Conservation (phyloP, 53 echinoderm and acorn worm species). For the Arbacia lixula region DNA sequence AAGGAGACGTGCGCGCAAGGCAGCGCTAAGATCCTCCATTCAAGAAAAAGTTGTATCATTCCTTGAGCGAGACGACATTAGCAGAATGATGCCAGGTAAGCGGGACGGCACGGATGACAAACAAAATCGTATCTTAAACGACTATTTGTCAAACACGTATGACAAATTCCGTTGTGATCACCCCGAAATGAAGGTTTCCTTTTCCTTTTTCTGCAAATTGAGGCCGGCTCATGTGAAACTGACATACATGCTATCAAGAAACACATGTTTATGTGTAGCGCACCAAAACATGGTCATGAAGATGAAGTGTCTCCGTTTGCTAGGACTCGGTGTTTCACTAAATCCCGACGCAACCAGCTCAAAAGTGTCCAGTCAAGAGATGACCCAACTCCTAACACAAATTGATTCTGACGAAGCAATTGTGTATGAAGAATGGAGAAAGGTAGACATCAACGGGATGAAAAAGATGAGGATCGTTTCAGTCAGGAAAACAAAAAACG, state of each 20-base stretch:
- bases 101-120: too few species aligned
- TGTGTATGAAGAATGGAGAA: conserved; percentile 34
- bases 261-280: conserved; percentile 43
- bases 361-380: conserved; percentile 24
- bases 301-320: conserved; percentile 18
- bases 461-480: conserved; percentile 30
- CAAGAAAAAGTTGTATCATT: too few species aligned
- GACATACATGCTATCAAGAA: conserved; percentile 51
- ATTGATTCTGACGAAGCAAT: conserved; percentile 3
- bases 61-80: too few species aligned
- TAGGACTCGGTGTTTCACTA: conserved; percentile 42
- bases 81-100: too few species aligned
- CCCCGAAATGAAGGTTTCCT: too few species aligned
- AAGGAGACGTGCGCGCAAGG: too few species aligned
- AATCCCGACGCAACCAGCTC: conserved; percentile 40
- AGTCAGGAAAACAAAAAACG: background rate
- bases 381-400: conserved; percentile 9
- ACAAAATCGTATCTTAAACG: too few species aligned
- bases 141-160: too few species aligned
- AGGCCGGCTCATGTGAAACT: conserved; percentile 43
- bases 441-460: conserved; percentile 16
- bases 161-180: too few species aligned
- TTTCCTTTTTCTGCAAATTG: too few species aligned
- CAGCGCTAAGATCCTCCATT: too few species aligned
- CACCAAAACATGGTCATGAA: conserved; percentile 62